phyloP scores from a whole-genome alignment of 2,797 vertebrate genomes.

The Enteromius afrohamiltoni region DNA sequence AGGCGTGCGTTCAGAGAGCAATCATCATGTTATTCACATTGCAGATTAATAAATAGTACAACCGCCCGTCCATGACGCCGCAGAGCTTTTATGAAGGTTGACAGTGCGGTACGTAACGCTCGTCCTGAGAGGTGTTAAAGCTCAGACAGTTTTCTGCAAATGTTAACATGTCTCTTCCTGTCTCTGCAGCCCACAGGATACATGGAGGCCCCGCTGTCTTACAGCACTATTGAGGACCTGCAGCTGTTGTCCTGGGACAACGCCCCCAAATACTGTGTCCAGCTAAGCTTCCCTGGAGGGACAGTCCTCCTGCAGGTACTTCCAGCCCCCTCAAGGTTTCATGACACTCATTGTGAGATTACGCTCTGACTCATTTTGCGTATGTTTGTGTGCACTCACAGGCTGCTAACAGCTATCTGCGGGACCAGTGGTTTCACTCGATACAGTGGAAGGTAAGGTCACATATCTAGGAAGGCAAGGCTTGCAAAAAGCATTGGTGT shows the following conservation, averaged over 20 bases:
- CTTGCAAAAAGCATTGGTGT: not conserved
- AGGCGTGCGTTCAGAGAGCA: not conserved
- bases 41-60: not conserved
- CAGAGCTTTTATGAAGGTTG: not conserved
- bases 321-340: not conserved
- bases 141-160: slow-evolving; percentile 2
- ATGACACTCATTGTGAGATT: not conserved
- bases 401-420: slow-evolving; percentile 98
- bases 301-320: slow-evolving; percentile 95
- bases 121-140: not conserved
- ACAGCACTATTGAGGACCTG: slow-evolving; percentile 97
- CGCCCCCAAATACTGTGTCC: slow-evolving; percentile 98
- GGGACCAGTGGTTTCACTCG: slow-evolving; percentile 99
- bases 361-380: slow-evolving; percentile 15
- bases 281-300: slow-evolving; percentile 95
- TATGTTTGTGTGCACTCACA: slow-evolving; percentile 73
- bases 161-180: slow-evolving; percentile 29
- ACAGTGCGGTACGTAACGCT: not conserved
- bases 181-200: slow-evolving; percentile 92
- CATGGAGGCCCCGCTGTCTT: slow-evolving; percentile 96
- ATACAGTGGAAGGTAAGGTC: slow-evolving; percentile 97
- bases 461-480: slow-evolving; percentile 11
- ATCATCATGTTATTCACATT: not conserved
- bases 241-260: slow-evolving; percentile 99
- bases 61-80: not conserved